A percentile compares a stretch with the other conserved stretches of the same genome.
These are phyloP conservation scores for Melinaea marsaeus DNA, from an alignment of 2,888 invertebrate genomes.

Conservation along the genomic window DNA sequence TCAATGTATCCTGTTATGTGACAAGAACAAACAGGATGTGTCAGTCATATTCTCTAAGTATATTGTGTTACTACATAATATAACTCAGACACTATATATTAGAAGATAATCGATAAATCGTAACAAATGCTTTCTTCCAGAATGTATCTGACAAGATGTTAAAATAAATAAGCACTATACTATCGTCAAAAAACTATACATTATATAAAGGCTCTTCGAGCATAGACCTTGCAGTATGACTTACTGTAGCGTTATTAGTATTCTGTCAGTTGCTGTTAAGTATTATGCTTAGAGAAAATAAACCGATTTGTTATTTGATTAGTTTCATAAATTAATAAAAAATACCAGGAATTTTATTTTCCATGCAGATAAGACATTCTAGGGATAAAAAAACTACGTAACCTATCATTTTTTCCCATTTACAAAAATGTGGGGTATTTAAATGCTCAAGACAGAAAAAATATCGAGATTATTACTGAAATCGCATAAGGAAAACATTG, in stretches of 20 bases:
- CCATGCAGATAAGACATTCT: too few relatives aligned
- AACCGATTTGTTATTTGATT: too few relatives aligned
- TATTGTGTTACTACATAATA: constrained; percentile 31
- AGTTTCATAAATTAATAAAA: too few relatives aligned
- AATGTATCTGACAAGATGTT: constrained; percentile 68
- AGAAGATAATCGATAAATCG: constrained; percentile 50
- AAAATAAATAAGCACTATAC: constrained; percentile 62
- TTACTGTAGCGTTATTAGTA: background rate
- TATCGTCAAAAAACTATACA: constrained; percentile 46
- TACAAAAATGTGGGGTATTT: too few relatives aligned
- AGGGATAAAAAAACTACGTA: too few relatives aligned
- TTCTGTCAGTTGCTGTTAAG: background rate
- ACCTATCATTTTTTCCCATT: too few relatives aligned
- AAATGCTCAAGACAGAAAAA: too few relatives aligned
- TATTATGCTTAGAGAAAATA: background rate
- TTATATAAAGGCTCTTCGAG: constrained; percentile 7
- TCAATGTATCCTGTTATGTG: background rate
- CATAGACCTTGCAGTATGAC: background rate
- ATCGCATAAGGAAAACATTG: too few relatives aligned
- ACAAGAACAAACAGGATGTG: constrained; percentile 14
- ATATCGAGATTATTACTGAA: too few relatives aligned
- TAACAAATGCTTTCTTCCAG: constrained; percentile 56
- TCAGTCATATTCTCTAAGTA: constrained; percentile 18
- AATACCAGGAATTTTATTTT: too few relatives aligned
- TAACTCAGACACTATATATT: constrained; percentile 31